Percentiles rank a stretch among this genome's conserved stretches.
Evolutionary conservation across 1,140 invertebrate genomes (phyloP).

Genomic region (Heliconius congener): DNA sequence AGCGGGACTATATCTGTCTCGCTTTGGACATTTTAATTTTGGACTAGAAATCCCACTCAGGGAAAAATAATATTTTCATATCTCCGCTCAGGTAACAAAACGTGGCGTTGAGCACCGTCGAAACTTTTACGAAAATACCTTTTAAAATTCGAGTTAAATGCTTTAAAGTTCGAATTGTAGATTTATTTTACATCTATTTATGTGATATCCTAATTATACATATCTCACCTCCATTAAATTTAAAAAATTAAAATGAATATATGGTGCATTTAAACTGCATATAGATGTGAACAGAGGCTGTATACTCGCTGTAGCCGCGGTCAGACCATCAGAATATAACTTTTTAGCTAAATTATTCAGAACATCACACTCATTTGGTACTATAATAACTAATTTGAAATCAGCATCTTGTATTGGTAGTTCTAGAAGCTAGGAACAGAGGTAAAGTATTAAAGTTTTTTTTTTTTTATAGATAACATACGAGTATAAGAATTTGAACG

Average conservation of each 20-base stretch:
- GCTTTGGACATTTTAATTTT: too few species aligned
- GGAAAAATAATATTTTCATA: too few species aligned
- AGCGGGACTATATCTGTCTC: too few species aligned
- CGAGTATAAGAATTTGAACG: too few species aligned
- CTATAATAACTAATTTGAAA: slow-evolving; percentile 41
- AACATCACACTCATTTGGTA: slow-evolving; percentile 44
- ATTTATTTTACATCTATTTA: too few species aligned
- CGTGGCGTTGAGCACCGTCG: too few species aligned
- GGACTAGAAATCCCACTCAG: too few species aligned
- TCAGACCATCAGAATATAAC: slow-evolving; percentile 36
- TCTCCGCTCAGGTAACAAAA: too few species aligned
- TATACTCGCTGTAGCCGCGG: slow-evolving; percentile 27
- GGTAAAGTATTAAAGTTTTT: not conserved
- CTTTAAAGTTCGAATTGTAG: too few species aligned
- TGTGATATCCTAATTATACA: too few species aligned
- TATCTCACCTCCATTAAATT: slow-evolving; percentile 24
- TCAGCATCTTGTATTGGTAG: slow-evolving; percentile 35
- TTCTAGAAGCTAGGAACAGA: slow-evolving; percentile 42
- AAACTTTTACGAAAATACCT: too few species aligned
- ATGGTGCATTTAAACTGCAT: slow-evolving; percentile 32
- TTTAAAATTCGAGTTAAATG: too few species aligned
- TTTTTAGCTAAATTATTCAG: slow-evolving; percentile 33
- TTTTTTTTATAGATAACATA: not conserved
- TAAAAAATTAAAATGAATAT: slow-evolving; percentile 36
- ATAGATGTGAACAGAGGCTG: slow-evolving; percentile 40